These are phyloP conservation scores for Panulirus ornatus DNA, from an alignment of 1,140 invertebrate species.

Conservation along the genomic window DNA sequence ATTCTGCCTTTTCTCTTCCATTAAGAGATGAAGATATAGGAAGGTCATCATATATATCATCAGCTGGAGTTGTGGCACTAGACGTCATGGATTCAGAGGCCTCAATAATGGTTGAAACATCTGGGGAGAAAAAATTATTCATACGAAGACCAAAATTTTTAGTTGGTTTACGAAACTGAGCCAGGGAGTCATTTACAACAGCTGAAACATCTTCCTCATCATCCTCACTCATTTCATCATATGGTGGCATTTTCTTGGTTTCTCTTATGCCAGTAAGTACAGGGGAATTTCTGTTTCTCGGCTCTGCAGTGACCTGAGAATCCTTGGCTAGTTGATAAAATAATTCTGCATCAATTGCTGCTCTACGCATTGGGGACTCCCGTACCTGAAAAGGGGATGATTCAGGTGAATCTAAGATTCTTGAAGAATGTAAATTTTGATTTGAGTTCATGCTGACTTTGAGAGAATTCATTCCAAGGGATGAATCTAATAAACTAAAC, in stretches of 20 bases:
- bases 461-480: not conserved
- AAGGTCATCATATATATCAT: conserved; percentile 73
- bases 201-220: conserved; percentile 1
- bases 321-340: conserved; percentile 71
- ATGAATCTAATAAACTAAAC: not conserved
- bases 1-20: conserved; percentile 7
- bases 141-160: conserved; percentile 76
- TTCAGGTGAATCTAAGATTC: not conserved
- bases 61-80: conserved; percentile 75
- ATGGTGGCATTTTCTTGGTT: conserved; percentile 23
- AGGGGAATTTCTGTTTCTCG: conserved; percentile 38
- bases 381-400: not conserved
- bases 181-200: conserved; percentile 24
- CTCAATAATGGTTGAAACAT: conserved; percentile 77
- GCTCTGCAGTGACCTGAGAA: conserved; percentile 35
- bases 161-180: conserved; percentile 71
- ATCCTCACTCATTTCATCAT: conserved; percentile 28
- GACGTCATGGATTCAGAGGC: conserved; percentile 77
- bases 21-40: conserved; percentile 35
- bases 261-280: conserved; percentile 43
- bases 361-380: conserved; percentile 63
- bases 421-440: not conserved
- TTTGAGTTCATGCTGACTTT: not conserved
- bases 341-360: conserved; percentile 68
- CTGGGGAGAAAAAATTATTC: conserved; percentile 76